Conservation (phyloP, 1,140 invertebrate species). For the Lordiphosa stackelbergi region DNA sequence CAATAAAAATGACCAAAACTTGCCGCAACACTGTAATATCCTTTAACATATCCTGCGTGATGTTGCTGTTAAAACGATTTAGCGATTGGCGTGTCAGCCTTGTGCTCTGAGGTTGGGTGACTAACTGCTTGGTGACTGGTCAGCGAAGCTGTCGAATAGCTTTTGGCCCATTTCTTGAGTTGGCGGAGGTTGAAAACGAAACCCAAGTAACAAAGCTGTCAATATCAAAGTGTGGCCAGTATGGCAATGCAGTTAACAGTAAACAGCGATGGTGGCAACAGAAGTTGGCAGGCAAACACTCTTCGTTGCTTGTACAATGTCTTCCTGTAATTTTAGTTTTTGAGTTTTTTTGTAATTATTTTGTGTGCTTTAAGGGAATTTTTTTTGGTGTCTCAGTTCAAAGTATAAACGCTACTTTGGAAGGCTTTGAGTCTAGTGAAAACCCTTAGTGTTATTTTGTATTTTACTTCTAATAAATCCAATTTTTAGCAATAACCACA, state of each 20-base stretch:
- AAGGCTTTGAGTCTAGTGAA: no score
- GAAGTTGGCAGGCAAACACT: neutral
- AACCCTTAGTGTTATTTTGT: no score
- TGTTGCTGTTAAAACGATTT: constrained; percentile 38
- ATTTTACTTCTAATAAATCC: no score
- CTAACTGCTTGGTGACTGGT: constrained; percentile 43
- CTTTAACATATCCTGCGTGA: constrained; percentile 45
- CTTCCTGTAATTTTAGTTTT: no score
- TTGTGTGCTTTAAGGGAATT: no score
- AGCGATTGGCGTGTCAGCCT: constrained; percentile 50
- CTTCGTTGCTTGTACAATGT: no score
- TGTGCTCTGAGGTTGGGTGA: constrained; percentile 51
- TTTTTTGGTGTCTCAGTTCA: no score
- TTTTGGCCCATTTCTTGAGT: constrained; percentile 45
- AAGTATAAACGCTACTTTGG: no score
- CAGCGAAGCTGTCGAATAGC: constrained; percentile 15
- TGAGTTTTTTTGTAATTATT: no score
- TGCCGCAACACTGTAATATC: constrained; percentile 53
- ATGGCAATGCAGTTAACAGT: constrained; percentile 43
- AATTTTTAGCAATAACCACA: no score
- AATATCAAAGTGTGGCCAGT: constrained; percentile 62
- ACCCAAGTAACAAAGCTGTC: constrained; percentile 60
- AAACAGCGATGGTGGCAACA: constrained; percentile 13
- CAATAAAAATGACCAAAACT: constrained; percentile 69
- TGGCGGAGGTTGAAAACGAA: constrained; percentile 3